A percentile compares a stretch with the other conserved stretches of the same genome.
Evolutionary conservation across 2,113 vertebrate species (phyloP).

Genomic region (Cettia cetti): DNA sequence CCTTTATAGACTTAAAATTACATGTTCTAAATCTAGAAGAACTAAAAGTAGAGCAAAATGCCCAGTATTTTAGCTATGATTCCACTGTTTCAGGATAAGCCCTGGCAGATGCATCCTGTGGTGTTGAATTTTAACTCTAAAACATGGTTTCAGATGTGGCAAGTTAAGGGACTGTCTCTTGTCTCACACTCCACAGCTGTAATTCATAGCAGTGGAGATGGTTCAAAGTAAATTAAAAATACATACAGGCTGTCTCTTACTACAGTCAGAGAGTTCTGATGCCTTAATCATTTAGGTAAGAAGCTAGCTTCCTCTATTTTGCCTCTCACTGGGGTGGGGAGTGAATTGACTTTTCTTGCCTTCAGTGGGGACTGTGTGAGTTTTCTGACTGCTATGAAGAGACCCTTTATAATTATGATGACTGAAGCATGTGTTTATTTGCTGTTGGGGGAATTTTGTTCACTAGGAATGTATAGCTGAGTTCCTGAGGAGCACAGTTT

Average conservation of each 20-base stretch:
- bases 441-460: neutral
- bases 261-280: neutral
- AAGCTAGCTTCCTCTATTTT: neutral
- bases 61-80: neutral
- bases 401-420: constrained; percentile 3
- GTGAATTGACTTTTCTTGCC: constrained; percentile 7
- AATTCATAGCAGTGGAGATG: neutral
- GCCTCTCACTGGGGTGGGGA: neutral
- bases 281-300: neutral
- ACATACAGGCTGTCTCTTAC: neutral
- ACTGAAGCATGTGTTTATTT: constrained; percentile 8
- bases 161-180: neutral
- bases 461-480: neutral
- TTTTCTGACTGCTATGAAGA: constrained; percentile 28
- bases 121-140: neutral
- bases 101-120: neutral
- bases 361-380: neutral
- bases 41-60: neutral
- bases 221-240: neutral
- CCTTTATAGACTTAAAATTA: neutral
- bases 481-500: neutral
- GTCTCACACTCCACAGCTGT: neutral
- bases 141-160: neutral
- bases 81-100: neutral
- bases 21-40: neutral